These are phyloP conservation scores for Agrochola circellaris DNA, from an alignment of 2,888 invertebrate genomes.

Conservation along the genomic window DNA sequence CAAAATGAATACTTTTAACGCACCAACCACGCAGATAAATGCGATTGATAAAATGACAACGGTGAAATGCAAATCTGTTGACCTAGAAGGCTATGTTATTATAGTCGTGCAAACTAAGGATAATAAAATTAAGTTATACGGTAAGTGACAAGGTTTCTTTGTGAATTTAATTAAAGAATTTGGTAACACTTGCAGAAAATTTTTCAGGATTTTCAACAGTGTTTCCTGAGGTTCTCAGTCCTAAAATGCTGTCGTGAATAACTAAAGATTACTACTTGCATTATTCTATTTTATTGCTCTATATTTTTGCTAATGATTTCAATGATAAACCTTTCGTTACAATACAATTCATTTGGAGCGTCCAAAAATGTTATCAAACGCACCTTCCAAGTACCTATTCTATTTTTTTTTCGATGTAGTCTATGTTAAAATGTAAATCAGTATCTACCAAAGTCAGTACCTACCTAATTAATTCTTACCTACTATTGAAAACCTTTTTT, in stretches of 20 bases:
- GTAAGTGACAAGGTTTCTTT: constrained; percentile 83
- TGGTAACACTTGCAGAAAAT: not conserved
- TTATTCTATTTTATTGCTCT: not conserved
- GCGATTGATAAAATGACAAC: constrained; percentile 88
- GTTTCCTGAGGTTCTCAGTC: not conserved
- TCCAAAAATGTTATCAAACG: not conserved
- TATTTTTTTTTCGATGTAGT: not conserved
- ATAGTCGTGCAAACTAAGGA: constrained; percentile 98
- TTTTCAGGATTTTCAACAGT: not conserved
- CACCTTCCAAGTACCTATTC: too few relatives aligned
- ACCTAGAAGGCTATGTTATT: constrained; percentile 98
- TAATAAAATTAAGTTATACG: constrained; percentile 98
- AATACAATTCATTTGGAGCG: not conserved
- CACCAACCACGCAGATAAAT: constrained; percentile 88
- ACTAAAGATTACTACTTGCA: not conserved
- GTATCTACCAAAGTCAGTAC: too few relatives aligned
- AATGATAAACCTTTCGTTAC: too few relatives aligned
- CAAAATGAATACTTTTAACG: constrained; percentile 89
- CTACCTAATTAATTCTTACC: too few relatives aligned
- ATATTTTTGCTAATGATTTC: not conserved
- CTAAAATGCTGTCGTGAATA: not conserved
- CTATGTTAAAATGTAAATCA: not conserved
- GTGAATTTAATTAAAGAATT: not conserved
- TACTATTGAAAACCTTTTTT: not conserved
- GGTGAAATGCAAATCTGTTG: constrained; percentile 92